Evolutionary conservation across 2,888 invertebrate genomes (phyloP), one percentile per base, ranked within the genome.

Genomic region (Eupsilia transversa): DNA sequence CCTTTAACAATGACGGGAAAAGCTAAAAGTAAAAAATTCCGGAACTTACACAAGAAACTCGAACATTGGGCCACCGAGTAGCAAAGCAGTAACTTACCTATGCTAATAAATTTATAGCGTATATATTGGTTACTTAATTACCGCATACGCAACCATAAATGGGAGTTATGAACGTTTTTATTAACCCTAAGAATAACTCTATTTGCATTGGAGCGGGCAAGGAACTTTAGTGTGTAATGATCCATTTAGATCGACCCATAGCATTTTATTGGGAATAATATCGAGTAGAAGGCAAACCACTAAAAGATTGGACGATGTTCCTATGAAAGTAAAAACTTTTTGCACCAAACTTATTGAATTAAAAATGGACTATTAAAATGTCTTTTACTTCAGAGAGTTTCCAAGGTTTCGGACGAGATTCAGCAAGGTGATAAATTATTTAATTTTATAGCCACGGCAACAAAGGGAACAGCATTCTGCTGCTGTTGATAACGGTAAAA

Each of bases 131-230:
- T 81, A 82, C 77, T 78, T 83, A 87, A 87, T 80, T 80, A 85
- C 80, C 65, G 68, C 80, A 72, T 80, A 74, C 79, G 75, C 60
- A 85, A 82, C 83, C 80, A 88, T 89, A 89, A 89, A 87, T 83
- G 80, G 83, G 72, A 88, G 85, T 88, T 89, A 90, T 89, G 87
- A 84, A 84, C 85, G 81, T 78, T 89, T 89, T 90, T 90, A 90
- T 89, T 80, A 87, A 87, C 85, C 74, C 86, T 79, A 77, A 85
- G 82, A 88, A 89, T 90, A 89, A 84, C 81, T 82, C 75, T 74
- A 83, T 85, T 81, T 65, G 84, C 84, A 85, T 80, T 70, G 84
- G 74, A 82, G 73, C 87, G 77, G 72, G 72, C 77, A 86, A 85
- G 59, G 74, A 85, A 83, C 88, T 87, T 38, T 49, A 66, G 64